phyloP scores from a whole-genome alignment of 2,113 vertebrate genomes.

The Eptesicus fuscus region DNA sequence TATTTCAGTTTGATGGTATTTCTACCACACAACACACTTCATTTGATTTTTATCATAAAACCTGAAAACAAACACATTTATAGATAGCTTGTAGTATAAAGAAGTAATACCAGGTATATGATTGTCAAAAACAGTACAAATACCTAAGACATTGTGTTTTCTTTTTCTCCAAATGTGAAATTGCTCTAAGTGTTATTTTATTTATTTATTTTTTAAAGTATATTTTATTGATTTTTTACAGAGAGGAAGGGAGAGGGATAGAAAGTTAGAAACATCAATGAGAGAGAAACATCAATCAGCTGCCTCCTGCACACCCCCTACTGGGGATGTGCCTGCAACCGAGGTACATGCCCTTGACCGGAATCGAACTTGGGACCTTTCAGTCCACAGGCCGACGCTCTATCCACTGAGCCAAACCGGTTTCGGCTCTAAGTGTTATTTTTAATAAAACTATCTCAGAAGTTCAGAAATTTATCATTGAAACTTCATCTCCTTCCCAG shows the following conservation, averaged over 20 bases:
- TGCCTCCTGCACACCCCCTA: too few relatives aligned
- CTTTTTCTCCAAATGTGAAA: slow-evolving; percentile 33
- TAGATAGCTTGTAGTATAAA: background rate
- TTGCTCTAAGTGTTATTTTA: slow-evolving; percentile 33
- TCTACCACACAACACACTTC: background rate
- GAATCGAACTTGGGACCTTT: too few relatives aligned
- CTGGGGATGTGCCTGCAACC: too few relatives aligned
- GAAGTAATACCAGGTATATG: background rate
- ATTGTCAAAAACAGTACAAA: background rate
- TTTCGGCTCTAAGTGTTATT: background rate
- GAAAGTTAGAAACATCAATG: too few relatives aligned
- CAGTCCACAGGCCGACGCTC: too few relatives aligned
- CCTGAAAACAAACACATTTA: background rate
- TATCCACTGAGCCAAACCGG: too few relatives aligned
- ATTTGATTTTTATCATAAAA: slow-evolving; percentile 32
- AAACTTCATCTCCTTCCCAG: slow-evolving; percentile 2
- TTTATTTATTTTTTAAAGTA: too few relatives aligned
- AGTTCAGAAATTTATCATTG: slow-evolving; percentile 6
- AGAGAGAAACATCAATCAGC: too few relatives aligned
- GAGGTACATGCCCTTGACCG: too few relatives aligned
- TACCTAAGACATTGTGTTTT: background rate
- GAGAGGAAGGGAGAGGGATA: too few relatives aligned
- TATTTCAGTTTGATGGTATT: slow-evolving; percentile 15
- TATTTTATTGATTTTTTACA: too few relatives aligned
- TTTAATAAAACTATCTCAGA: slow-evolving; percentile 43